Evolutionary conservation across 2,888 invertebrate species (phyloP).

Genomic region (Pseudanteris insignis): DNA sequence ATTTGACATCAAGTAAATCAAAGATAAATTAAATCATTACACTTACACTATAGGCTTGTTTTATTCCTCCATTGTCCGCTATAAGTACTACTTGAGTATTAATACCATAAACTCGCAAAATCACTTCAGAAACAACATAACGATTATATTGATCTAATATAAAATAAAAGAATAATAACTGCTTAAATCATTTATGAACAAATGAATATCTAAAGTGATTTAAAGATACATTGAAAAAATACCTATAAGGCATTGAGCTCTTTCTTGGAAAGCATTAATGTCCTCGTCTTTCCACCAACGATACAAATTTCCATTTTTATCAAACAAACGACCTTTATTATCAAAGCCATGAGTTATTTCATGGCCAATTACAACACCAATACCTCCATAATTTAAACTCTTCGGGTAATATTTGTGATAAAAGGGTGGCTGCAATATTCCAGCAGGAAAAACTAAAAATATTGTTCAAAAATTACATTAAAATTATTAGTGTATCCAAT

Average conservation of each 20-base stretch:
- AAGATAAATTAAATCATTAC: too few species aligned
- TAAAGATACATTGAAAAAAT: slow-evolving; percentile 34
- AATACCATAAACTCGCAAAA: slow-evolving; percentile 78
- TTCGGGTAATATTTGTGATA: slow-evolving; percentile 86
- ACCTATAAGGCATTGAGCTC: slow-evolving; percentile 80
- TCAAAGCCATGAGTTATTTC: slow-evolving; percentile 93
- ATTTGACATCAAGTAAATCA: too few species aligned
- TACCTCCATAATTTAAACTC: slow-evolving; percentile 85
- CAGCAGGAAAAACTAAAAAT: slow-evolving; percentile 83
- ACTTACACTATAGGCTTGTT: slow-evolving; percentile 79
- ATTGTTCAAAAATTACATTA: too few species aligned
- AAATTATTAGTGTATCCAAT: not conserved
- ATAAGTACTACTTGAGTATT: slow-evolving; percentile 93
- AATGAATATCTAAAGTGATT: too few species aligned
- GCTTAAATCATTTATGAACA: too few species aligned
- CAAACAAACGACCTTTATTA: slow-evolving; percentile 90
- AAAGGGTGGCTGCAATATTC: slow-evolving; percentile 85
- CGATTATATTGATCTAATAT: slow-evolving; percentile 85
- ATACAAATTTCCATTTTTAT: slow-evolving; percentile 90
- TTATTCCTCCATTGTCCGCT: slow-evolving; percentile 95
- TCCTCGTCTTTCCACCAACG: slow-evolving; percentile 85
- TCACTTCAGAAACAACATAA: slow-evolving; percentile 83
- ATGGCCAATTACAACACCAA: slow-evolving; percentile 92
- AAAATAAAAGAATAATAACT: too few species aligned
- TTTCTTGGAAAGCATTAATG: slow-evolving; percentile 77